phyloP scores from a whole-genome alignment of 2,113 vertebrate species.

The Lampris megalopsis region DNA sequence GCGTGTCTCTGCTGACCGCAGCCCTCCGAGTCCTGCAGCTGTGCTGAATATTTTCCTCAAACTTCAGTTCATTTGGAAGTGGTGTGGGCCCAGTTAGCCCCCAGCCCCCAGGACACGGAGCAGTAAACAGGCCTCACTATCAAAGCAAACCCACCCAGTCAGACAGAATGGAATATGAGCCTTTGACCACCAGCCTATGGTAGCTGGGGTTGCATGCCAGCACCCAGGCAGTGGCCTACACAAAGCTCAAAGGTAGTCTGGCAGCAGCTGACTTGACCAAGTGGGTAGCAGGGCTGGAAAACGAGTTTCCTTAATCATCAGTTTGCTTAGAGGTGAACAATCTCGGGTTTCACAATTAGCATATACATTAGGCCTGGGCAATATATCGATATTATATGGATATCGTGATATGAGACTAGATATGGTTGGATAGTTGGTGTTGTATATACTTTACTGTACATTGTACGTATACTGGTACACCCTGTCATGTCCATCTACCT shows the following conservation, averaged over 20 bases:
- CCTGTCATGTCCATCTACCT: no score
- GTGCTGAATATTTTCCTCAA: conserved; percentile 84
- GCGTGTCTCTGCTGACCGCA: conserved; percentile 47
- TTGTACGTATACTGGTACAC: no score
- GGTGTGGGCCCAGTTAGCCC: conserved; percentile 71
- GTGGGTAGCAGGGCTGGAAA: conserved; percentile 52
- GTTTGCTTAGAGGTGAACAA: no score
- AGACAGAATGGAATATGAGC: conserved; percentile 81
- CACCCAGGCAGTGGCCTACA: conserved; percentile 52
- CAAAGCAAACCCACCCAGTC: conserved; percentile 79
- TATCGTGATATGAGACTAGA: no score
- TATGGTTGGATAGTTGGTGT: no score
- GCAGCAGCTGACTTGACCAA: conserved; percentile 49
- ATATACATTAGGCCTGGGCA: no score
- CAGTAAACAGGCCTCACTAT: conserved; percentile 81
- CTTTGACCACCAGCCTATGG: conserved; percentile 60
- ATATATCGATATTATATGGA: no score
- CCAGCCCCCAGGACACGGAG: conserved; percentile 72
- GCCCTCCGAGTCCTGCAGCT: conserved; percentile 72
- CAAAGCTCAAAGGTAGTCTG: conserved; percentile 55
- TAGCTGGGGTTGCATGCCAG: conserved; percentile 33
- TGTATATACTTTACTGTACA: no score
- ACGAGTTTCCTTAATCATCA: conserved; percentile 50
- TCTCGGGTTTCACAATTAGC: no score
- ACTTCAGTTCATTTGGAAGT: conserved; percentile 80